These are phyloP conservation scores for Orthonychiurus folsomi DNA, from an alignment of 2,888 invertebrate species.

Conservation along the genomic window DNA sequence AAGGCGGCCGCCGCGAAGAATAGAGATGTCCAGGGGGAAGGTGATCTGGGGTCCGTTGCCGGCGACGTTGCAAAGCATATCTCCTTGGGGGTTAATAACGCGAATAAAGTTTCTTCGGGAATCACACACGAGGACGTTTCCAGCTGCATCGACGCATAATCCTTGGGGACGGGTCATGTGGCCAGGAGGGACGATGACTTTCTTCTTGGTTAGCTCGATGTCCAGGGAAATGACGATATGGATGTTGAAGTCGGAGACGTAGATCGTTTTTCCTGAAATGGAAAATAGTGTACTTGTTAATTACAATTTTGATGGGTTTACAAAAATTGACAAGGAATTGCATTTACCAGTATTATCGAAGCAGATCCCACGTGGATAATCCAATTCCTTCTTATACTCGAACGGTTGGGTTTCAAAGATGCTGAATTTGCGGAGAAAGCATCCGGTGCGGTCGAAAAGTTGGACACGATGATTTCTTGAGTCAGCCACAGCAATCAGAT, in stretches of 20 bases:
- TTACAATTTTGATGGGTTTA: too few species aligned
- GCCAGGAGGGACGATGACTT: constrained; percentile 8
- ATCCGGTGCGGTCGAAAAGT: constrained; percentile 19
- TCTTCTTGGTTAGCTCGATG: neutral
- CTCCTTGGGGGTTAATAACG: neutral
- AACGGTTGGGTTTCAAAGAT: neutral
- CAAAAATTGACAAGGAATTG: neutral
- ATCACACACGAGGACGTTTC: constrained; percentile 2
- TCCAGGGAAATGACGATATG: constrained; percentile 22
- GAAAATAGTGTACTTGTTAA: too few species aligned
- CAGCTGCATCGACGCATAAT: neutral
- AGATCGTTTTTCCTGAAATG: too few species aligned
- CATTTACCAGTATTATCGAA: constrained; percentile 23
- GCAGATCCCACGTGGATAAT: constrained; percentile 26
- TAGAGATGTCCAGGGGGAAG: neutral
- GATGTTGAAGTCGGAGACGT: constrained; percentile 28
- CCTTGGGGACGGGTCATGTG: neutral
- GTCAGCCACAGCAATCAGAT: constrained; percentile 28
- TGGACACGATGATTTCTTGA: constrained; percentile 34
- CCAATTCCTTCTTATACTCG: neutral
- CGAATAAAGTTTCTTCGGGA: neutral
- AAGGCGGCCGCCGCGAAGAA: neutral
- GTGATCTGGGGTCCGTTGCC: neutral
- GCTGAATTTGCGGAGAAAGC: neutral
- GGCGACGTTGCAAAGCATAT: neutral